These are phyloP conservation scores for Moxostoma hubbsi DNA, from an alignment of 2,797 vertebrate genomes.

Conservation along the genomic window DNA sequence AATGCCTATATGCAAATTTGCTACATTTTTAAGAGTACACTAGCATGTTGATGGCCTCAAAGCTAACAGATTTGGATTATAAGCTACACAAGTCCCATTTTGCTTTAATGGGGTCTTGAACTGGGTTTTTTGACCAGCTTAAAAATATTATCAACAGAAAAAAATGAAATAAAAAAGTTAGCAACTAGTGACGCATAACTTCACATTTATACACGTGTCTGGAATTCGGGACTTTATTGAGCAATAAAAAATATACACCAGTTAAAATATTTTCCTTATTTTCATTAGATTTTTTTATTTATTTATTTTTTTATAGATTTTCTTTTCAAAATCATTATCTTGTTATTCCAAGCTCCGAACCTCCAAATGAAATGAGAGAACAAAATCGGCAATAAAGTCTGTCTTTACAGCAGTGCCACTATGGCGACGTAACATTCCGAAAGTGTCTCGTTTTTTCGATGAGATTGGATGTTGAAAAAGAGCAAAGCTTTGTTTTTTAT, in stretches of 20 bases:
- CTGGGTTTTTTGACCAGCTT: too few relatives aligned
- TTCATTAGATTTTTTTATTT: constrained; percentile 70
- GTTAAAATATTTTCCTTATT: constrained; percentile 87
- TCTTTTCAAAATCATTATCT: constrained; percentile 76
- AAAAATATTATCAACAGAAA: not conserved
- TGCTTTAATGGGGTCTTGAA: too few relatives aligned
- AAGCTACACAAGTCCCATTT: too few relatives aligned
- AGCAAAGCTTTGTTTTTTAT: constrained; percentile 53
- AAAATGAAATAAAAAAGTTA: constrained; percentile 29
- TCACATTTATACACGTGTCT: constrained; percentile 83
- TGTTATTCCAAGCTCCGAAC: constrained; percentile 77
- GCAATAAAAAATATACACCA: constrained; percentile 97
- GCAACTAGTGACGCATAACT: constrained; percentile 66
- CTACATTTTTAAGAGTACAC: too few relatives aligned
- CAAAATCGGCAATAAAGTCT: constrained; percentile 79
- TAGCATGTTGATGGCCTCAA: too few relatives aligned
- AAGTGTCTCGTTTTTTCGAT: constrained; percentile 70
- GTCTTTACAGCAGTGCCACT: constrained; percentile 81
- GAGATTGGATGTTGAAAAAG: constrained; percentile 65
- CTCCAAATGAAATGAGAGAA: constrained; percentile 77
- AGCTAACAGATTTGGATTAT: too few relatives aligned
- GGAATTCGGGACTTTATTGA: constrained; percentile 92
- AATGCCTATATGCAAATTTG: too few relatives aligned
- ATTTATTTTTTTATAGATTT: constrained; percentile 57
- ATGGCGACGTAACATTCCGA: constrained; percentile 77